Evolutionary conservation across 2,113 vertebrate species (phyloP), one percentile per base, ranked within the genome.

Genomic region (Eonycteris spelaea): DNA sequence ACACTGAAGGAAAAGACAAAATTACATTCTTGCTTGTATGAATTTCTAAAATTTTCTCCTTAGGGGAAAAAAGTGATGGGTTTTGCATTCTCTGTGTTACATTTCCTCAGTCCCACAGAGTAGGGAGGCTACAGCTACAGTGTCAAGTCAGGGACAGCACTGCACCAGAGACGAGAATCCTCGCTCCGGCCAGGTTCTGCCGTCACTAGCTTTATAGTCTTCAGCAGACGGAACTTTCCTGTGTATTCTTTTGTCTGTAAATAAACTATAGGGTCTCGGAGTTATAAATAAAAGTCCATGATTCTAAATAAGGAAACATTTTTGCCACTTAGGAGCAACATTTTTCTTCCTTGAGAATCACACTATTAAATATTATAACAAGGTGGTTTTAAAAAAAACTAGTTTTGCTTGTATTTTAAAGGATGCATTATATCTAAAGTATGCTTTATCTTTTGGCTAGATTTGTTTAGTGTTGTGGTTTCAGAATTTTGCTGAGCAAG

Each of bases 261-360:
- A 57, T 89, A 84, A 45, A 68, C 57, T 55, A 0, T 71, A 71
- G 35, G 2, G 28, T 43, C 61, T 65, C 78, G 48, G 68, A 75
- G 12, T 90, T 67, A 30, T 51, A 55, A 68, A 88, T 75, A 71
- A 43, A 93, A 71, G 5, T 57, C 38, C n/a, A 57, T 78, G 74
- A 59, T 91, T 89, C 67, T 94, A 95, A 92, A 71, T 86, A 95
- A 77, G n/a, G 68, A 90, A 84, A 82, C 35, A 43, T 90, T 94
- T 89, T 86, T 92, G 24, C 6, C 14, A 40, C n/a, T 75, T 77
- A 61, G 45, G 28, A 55, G 40, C 63, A 89, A 75, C 77, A 35
- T 79, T 95, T 80, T 95, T 65, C 15, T 51, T 79, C 57, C 6
- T 79, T 95, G 38, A 53, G 38, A 75, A 70, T 93, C 68, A 75